phyloP scores from a whole-genome alignment of 2,113 vertebrate species.

The Nesogale talazaci region DNA sequence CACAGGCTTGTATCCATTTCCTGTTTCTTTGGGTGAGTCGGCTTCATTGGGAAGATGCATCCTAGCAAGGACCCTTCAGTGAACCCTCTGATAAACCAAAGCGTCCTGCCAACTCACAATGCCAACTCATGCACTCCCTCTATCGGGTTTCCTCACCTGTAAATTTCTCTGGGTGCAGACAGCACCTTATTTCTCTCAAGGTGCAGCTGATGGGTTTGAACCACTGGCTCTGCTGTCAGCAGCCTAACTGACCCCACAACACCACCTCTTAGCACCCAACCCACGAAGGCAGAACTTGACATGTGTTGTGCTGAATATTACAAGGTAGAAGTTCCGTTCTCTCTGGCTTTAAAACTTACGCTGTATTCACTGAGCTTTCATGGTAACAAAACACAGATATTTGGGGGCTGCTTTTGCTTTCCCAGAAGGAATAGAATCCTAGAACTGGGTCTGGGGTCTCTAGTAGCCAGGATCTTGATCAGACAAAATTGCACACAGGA shows the following conservation, averaged over 20 bases:
- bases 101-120: no score
- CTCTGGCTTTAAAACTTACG: constrained; percentile 15
- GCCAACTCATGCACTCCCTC: no score
- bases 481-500: not conserved
- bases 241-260: no score
- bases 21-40: not conserved
- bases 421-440: not conserved
- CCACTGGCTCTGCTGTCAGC: no score
- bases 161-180: no score
- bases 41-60: not conserved
- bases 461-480: not conserved
- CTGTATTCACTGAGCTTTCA: not conserved
- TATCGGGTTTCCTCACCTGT: no score
- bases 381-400: not conserved
- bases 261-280: no score
- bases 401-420: not conserved
- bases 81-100: no score
- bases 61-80: not conserved
- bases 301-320: not conserved
- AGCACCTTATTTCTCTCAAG: no score
- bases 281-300: no score
- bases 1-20: not conserved
- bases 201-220: no score
- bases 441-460: not conserved
- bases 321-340: not conserved